Conservation (phyloP, 2,113 vertebrate genomes). For the Chloroceryle aenea region DNA sequence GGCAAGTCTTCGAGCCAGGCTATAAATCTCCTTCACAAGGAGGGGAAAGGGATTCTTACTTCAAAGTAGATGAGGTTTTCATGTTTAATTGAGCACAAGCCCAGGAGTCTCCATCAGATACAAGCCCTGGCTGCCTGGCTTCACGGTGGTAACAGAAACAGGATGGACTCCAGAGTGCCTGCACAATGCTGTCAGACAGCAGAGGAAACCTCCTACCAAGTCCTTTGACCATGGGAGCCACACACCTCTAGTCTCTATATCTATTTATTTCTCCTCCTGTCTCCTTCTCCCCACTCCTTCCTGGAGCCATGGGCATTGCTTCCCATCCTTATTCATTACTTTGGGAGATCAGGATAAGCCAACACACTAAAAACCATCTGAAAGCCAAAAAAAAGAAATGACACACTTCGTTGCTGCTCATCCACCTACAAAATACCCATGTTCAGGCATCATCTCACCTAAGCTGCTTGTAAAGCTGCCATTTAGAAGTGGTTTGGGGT, state of each 20-base stretch:
- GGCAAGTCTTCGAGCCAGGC: neutral
- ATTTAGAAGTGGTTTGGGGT: constrained; percentile 16
- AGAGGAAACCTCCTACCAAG: neutral
- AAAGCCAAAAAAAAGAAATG: neutral
- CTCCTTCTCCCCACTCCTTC: neutral
- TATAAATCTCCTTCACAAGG: neutral
- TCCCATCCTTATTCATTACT: neutral
- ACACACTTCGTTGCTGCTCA: neutral
- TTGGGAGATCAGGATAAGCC: neutral
- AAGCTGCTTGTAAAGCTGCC: neutral
- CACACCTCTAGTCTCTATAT: neutral
- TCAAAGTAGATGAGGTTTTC: neutral
- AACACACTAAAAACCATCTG: neutral
- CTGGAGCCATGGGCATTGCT: neutral
- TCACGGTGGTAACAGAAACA: neutral
- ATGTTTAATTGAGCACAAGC: neutral
- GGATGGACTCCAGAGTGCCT: neutral
- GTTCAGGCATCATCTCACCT: constrained; percentile 33
- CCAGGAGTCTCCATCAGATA: neutral
- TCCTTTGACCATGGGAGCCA: neutral
- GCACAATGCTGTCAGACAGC: fast-evolving
- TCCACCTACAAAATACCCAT: constrained; percentile 6
- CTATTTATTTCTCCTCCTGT: neutral
- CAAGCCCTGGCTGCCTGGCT: neutral
- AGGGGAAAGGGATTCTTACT: neutral